Evolutionary conservation across 2,113 vertebrate species (phyloP), one percentile per base, ranked within the genome.

Genomic region (Rissa tridactyla): DNA sequence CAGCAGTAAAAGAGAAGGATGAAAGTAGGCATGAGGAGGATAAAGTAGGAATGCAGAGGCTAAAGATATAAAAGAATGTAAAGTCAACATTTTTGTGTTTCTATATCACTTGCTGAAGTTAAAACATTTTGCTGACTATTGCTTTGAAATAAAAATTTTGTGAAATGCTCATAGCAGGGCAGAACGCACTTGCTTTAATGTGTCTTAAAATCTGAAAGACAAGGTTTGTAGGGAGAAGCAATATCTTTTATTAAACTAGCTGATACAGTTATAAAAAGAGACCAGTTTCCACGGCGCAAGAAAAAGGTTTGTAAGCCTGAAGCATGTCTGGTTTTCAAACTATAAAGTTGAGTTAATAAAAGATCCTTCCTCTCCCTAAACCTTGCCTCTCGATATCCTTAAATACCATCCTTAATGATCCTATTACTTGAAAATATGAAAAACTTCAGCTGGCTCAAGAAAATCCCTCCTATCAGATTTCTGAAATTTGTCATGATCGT

Each of bases 201-300:
- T 92, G 92, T 80, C 95, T 93, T 96, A 90, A 95, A 97, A 90
- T 77, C 54, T 82, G 54, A 95, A 91, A 95, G 82, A 93, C 76
- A 78, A 90, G 92, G 66, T 94, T 96, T 95, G 83, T 82, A 90
- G 84, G 58, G 49, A 92, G 82, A 96, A 94, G 95, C 87, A 96
- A 86, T 97, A 96, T 92, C 90, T 97, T 96, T 97, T 96, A 94
- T 96, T 96, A 95, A 95, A 95, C 93, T 92, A 80, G 94, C 75
- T 85, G 96, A 94, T 96, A 90, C 62, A 88, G 92, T 96, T 93
- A 96, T 93, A 97, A 96, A 94, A 94, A 83, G 46, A 95, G 66
- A 91, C 78, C 58, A 72, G 90, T 93, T 94, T 95, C 79, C 90
- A 96, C 85, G 92, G 82, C 92, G 93, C 58, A 88, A 91, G 75